phyloP scores from a whole-genome alignment of 2,888 invertebrate species.

The Lithophane ornitopus region DNA sequence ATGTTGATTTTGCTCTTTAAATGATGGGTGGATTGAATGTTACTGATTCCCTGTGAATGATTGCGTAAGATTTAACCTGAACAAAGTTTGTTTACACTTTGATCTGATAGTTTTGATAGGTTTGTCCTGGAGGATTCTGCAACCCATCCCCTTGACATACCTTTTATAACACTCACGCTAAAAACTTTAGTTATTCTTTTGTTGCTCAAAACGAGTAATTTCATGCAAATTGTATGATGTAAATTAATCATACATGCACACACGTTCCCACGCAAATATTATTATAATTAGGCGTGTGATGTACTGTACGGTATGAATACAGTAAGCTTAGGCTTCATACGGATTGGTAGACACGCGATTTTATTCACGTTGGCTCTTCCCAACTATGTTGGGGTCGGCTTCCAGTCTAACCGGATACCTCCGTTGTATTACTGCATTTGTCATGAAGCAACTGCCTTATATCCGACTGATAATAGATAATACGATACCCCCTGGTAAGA shows the following conservation, averaged over 20 bases:
- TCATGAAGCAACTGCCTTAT: not conserved
- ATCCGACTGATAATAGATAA: not conserved
- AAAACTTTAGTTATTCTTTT: slow-evolving; percentile 21
- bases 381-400: not conserved
- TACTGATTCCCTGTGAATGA: too few relatives aligned
- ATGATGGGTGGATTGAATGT: too few relatives aligned
- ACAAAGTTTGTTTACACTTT: too few relatives aligned
- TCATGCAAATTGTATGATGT: slow-evolving; percentile 45
- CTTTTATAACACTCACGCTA: not conserved
- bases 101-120: too few relatives aligned
- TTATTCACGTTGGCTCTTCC: not conserved
- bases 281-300: slow-evolving; percentile 45
- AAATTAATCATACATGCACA: slow-evolving; percentile 44
- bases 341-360: slow-evolving; percentile 26
- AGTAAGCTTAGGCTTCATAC: slow-evolving; percentile 18
- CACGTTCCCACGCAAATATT: slow-evolving; percentile 50
- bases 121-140: not conserved
- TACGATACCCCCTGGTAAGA: not conserved
- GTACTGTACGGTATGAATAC: slow-evolving; percentile 26
- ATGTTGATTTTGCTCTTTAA: too few relatives aligned
- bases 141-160: not conserved
- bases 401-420: not conserved
- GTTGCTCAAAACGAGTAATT: slow-evolving; percentile 39
- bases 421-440: not conserved
- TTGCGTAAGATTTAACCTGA: too few relatives aligned